Evolutionary conservation across 2,888 invertebrate genomes (phyloP), one percentile per base, ranked within the genome.

Genomic region (Eilema caniola): DNA sequence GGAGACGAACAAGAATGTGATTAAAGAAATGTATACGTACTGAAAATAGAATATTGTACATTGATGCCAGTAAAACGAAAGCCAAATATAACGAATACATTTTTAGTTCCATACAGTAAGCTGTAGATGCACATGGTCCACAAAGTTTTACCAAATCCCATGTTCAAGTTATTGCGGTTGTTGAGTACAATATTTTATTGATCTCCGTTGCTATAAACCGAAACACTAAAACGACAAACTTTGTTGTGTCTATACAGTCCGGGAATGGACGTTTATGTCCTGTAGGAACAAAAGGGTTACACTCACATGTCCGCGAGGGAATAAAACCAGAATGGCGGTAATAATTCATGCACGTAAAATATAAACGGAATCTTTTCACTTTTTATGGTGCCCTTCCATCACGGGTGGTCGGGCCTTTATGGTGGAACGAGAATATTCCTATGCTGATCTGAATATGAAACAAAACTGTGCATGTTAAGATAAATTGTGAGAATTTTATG

Each of bases 371-470:
- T 23, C 2, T 37, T 24, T 62, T 16, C 8, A 41, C 37, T 62
- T 41, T 23, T 41, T 53, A 41, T 41, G 24, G 24, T 20, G 37
- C 24, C 20, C 24, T 25, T 62, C 24, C 37, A 12, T 37, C 11
- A 41, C 20, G 41, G 62, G 24, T 41, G 62, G 37, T 25, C 16
- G 37, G 24, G 41, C 37, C 23, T 24, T 62, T 62, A 41, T 14
- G n/a, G 31, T 12, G 61, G 2, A 61, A 33, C 23, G 16, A 37
- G 62, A 23, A 3, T 28, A 31, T 61, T 31, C 31, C 31, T 12
- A 61, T 61, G 61, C 61, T 31, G 61, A n/a, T 31, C 61, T 61
- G 31, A 61, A 61, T 61, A 61, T 31, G 31, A 61, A 60, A 62
- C 23, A 7, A 37, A 24, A 62, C 37, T 25, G 33, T 37, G 3